Conservation (phyloP, 1,140 invertebrate species). For the Cyrtorhinus lividipennis region DNA sequence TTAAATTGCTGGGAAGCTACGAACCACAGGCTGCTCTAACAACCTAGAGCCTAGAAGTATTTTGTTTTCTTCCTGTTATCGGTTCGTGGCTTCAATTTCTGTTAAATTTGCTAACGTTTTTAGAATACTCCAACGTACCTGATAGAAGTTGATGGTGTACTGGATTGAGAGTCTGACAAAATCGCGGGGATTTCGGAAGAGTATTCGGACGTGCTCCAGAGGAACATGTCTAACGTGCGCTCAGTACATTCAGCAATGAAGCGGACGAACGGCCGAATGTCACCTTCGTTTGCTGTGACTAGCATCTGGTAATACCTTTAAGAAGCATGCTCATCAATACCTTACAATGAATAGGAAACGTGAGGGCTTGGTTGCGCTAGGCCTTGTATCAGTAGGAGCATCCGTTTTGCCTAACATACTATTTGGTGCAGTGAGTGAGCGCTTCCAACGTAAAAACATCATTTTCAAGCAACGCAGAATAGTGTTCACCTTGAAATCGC, state of each 20-base stretch:
- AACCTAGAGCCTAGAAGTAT: neutral
- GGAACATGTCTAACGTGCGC: slow-evolving; percentile 79
- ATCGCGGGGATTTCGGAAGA: slow-evolving; percentile 34
- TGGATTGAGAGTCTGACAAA: neutral
- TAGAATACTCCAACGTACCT: neutral
- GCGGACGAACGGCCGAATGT: slow-evolving; percentile 81
- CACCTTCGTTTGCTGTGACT: slow-evolving; percentile 79
- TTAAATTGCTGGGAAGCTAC: neutral
- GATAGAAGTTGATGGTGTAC: neutral
- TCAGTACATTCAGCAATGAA: slow-evolving; percentile 93
- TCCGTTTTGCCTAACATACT: too few relatives aligned
- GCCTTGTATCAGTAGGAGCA: too few relatives aligned
- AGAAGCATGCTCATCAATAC: too few relatives aligned
- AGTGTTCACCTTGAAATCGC: too few relatives aligned
- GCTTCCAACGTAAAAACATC: too few relatives aligned
- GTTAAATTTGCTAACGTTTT: neutral
- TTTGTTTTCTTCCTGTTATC: neutral
- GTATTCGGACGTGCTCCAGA: slow-evolving; percentile 57
- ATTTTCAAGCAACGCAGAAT: too few relatives aligned
- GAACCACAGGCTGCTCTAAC: neutral
- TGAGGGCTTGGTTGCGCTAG: too few relatives aligned
- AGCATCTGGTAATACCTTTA: slow-evolving; percentile 67
- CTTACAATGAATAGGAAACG: too few relatives aligned
- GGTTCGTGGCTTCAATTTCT: neutral
- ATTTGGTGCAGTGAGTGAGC: too few relatives aligned